phyloP scores from a whole-genome alignment of 2,888 invertebrate genomes.

The Anarsia innoxiella region DNA sequence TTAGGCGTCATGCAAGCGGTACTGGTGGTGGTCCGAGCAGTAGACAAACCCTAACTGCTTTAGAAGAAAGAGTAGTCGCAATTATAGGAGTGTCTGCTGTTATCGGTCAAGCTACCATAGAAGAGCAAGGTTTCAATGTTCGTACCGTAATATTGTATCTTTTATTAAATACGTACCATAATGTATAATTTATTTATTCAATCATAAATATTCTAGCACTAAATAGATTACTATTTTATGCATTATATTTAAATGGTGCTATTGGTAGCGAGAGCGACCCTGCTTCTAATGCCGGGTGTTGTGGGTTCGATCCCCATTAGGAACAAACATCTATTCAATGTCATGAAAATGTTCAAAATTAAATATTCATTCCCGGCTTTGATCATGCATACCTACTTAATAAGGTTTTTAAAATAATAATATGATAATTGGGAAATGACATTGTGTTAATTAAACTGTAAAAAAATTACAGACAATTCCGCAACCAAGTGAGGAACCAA shows the following conservation, averaged over 20 bases:
- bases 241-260: not conserved
- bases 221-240: not conserved
- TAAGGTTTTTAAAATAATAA: too few relatives aligned
- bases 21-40: not conserved
- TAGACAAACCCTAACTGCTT: not conserved
- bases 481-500: too few relatives aligned
- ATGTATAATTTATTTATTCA: not conserved
- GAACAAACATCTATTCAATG: too few relatives aligned
- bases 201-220: too few relatives aligned
- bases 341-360: too few relatives aligned
- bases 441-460: too few relatives aligned
- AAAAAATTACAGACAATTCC: too few relatives aligned
- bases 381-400: too few relatives aligned
- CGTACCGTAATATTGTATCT: not conserved
- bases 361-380: too few relatives aligned
- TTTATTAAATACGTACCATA: not conserved
- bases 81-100: not conserved
- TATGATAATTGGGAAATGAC: too few relatives aligned
- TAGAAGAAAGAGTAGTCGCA: not conserved
- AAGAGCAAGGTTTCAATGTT: not conserved
- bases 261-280: not conserved
- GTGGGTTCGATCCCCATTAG: too few relatives aligned
- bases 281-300: not conserved
- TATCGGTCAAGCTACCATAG: not conserved
- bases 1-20: not conserved